These are phyloP conservation scores for Lepidostoma basale DNA, from an alignment of 1,140 invertebrate genomes.

Conservation along the genomic window DNA sequence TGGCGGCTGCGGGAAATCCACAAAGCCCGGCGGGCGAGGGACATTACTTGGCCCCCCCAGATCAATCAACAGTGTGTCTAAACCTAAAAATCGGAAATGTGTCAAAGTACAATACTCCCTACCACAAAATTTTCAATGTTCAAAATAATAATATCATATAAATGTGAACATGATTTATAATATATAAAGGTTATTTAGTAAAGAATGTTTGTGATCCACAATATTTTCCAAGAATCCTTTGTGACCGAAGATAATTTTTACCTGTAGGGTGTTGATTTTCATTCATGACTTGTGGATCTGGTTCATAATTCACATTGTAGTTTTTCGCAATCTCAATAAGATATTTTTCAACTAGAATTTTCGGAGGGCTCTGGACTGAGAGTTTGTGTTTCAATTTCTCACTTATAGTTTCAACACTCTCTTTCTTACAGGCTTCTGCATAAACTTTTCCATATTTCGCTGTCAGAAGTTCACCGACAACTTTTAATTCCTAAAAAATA, in stretches of 20 bases:
- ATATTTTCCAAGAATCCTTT: too few species aligned
- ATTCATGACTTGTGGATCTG: conserved; percentile 90
- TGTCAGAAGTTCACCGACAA: conserved; percentile 88
- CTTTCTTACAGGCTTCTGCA: conserved; percentile 81
- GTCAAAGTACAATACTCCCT: too few species aligned
- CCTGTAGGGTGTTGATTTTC: conserved; percentile 67
- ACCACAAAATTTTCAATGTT: too few species aligned
- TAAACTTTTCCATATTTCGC: conserved; percentile 96
- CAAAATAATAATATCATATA: too few species aligned
- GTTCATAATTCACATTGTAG: conserved; percentile 90
- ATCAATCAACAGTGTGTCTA: conserved; percentile 83
- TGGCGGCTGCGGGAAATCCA: conserved; percentile 76
- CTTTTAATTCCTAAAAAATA: conserved; percentile 80
- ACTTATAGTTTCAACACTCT: conserved; percentile 81
- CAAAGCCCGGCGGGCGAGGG: conserved; percentile 76
- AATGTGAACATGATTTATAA: too few species aligned
- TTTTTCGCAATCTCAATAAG: conserved; percentile 96
- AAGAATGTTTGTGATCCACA: too few species aligned
- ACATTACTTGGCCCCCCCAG: conserved; percentile 69
- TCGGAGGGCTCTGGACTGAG: conserved; percentile 94
- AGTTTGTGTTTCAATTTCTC: conserved; percentile 97
- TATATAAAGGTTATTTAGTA: too few species aligned
- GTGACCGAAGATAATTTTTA: too few species aligned
- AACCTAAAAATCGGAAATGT: conserved; percentile 52
- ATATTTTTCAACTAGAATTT: conserved; percentile 94